Conservation (phyloP, 2,888 invertebrate genomes). For the Laspeyria flexula region DNA sequence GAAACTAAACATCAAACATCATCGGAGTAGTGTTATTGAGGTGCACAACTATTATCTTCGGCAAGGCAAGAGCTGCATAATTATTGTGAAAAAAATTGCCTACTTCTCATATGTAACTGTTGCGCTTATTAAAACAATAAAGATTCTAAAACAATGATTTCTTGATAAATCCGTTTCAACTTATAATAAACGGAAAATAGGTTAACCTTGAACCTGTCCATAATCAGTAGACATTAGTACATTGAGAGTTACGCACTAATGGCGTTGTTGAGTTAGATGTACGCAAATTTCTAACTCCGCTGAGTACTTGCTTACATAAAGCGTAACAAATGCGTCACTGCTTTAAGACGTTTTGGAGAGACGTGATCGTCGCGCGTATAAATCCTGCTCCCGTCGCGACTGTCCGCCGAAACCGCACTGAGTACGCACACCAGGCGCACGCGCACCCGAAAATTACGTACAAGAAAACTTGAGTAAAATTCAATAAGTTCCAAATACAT, state of each 20-base stretch:
- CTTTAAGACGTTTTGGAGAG: constrained; percentile 51
- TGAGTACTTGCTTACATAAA: constrained; percentile 17
- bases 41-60: too few species aligned
- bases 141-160: too few species aligned
- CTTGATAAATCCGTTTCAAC: neutral
- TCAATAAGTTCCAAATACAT: constrained; percentile 15
- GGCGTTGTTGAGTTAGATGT: constrained; percentile 1
- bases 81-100: too few species aligned
- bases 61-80: too few species aligned
- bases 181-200: neutral
- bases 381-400: constrained; percentile 67
- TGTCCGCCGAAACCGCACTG: constrained; percentile 71
- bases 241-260: neutral
- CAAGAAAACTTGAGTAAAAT: constrained; percentile 35
- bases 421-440: constrained; percentile 63
- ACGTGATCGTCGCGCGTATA: constrained; percentile 62
- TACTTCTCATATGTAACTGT: too few species aligned
- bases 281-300: constrained; percentile 13
- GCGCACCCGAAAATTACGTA: constrained; percentile 52
- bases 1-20: too few species aligned
- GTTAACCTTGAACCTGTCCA: neutral
- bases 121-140: too few species aligned
- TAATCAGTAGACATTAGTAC: neutral
- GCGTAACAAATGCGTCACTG: constrained; percentile 40
- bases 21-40: too few species aligned